A percentile compares a stretch with the other conserved stretches of the same genome.
Evolutionary conservation across 1,140 invertebrate species (phyloP).

Genomic region (Drosophila mauritiana): DNA sequence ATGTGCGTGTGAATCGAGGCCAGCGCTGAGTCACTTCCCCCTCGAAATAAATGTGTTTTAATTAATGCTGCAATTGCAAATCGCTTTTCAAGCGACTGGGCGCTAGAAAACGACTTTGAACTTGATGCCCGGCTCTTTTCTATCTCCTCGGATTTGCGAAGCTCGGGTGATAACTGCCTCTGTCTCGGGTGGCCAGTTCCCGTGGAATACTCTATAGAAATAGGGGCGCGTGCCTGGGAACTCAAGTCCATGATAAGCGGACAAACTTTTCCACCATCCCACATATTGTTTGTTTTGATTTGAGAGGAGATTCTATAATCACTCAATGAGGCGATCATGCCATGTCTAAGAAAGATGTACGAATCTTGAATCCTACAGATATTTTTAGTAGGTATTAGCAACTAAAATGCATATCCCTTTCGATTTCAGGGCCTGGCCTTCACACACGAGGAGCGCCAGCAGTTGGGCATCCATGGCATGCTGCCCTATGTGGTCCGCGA

Average conservation of each 20-base stretch:
- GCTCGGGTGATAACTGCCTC: constrained; percentile 23
- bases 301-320: constrained; percentile 11
- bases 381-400: neutral
- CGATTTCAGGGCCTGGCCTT: constrained; percentile 60
- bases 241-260: constrained; percentile 17
- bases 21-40: constrained; percentile 47
- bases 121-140: constrained; percentile 28
- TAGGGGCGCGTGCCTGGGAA: constrained; percentile 24
- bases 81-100: constrained; percentile 17
- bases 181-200: neutral
- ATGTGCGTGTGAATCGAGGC: constrained; percentile 90
- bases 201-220: neutral
- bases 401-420: neutral
- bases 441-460: constrained; percentile 91
- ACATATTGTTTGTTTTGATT: constrained; percentile 16
- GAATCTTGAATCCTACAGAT: neutral
- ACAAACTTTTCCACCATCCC: constrained; percentile 42
- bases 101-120: constrained; percentile 45
- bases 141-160: constrained; percentile 23
- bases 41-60: constrained; percentile 1
- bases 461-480: constrained; percentile 94
- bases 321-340: constrained; percentile 10
- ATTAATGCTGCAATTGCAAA: constrained; percentile 19
- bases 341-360: neutral
- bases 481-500: constrained; percentile 92